Base-by-base conservation (phyloP, 2,888 invertebrate genomes). In the Oscheius sp. region DNA sequence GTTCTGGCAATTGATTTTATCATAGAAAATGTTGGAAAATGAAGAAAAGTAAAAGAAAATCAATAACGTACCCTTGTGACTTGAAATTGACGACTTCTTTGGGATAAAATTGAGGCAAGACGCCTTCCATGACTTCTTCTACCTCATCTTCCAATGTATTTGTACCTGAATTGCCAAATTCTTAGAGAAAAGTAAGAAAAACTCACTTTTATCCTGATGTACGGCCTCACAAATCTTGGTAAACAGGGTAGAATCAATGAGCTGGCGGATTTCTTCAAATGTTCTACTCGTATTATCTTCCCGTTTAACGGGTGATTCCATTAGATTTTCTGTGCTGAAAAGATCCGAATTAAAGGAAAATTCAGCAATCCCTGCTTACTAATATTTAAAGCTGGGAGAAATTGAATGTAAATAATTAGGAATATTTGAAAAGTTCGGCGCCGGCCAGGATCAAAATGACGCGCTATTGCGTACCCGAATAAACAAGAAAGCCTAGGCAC, bases 201-300 rank as follows among this genome's bases (percentile, higher is more conserved):
- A 41, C 41, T 53, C 45, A 70, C 70, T 61, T 70, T 59, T 59
- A 35, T 58, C 59, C 27, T 70, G 70, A 25, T 70, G 70, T 16
- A 70, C 53, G 12, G 46, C 49, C 49, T 70, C 61, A 35, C 58
- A 59, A 21, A 70, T 58, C 21, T 70, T 70, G 21, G 49, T 29
- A 29, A 70, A 59, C 59, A 70, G 46, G 29, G 21, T 49, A 16
- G 45, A 35, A 49, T 70, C 70, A 46, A 70, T 58, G 69, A 53
- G 23, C 18, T 69, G 55, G 6, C 69, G 49, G 13, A 69, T 56
- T 43, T 69, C 69, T 35, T 56, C 56, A 55, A 23, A 69, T 25
- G 49, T 52, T 27, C 52, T 49, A n/a, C n/a, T 18, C 13, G 52
- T 27, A 27, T 66, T 66, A 12, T 46, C 49, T 21, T 66, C 66